Conservation (phyloP, 1,140 invertebrate genomes). For the Macrocentrus cingulum region DNA sequence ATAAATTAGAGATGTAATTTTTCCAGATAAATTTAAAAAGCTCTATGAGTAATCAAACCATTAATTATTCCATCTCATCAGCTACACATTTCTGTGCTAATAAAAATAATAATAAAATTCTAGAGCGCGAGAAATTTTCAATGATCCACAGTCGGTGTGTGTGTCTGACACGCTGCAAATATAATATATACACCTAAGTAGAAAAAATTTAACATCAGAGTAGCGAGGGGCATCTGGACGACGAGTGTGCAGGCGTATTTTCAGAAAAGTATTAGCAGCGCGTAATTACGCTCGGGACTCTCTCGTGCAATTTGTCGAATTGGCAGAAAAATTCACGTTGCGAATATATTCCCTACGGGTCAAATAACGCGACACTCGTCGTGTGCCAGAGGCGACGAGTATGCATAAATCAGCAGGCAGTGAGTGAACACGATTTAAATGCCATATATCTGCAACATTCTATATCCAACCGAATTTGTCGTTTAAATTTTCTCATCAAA, state of each 20-base stretch:
- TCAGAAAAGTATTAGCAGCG: neutral
- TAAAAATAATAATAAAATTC: too few relatives aligned
- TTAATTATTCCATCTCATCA: too few relatives aligned
- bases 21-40: too few relatives aligned
- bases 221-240: too few relatives aligned
- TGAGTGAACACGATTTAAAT: conserved; percentile 14
- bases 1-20: too few relatives aligned
- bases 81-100: too few relatives aligned
- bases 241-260: neutral
- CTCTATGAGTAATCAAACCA: too few relatives aligned
- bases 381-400: conserved; percentile 11
- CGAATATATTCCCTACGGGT: neutral
- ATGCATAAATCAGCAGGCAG: conserved; percentile 14
- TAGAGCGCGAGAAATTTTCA: too few relatives aligned
- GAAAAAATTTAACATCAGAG: too few relatives aligned
- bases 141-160: too few relatives aligned
- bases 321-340: conserved; percentile 11
- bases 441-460: neutral
- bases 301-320: conserved; percentile 14
- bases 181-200: too few relatives aligned
- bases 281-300: neutral
- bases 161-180: too few relatives aligned
- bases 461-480: neutral
- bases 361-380: conserved; percentile 5
- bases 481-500: conserved; percentile 15